Percentiles rank a stretch among this genome's conserved stretches.
Evolutionary conservation across 2,113 vertebrate species (phyloP).

Genomic region (Perca fluviatilis): DNA sequence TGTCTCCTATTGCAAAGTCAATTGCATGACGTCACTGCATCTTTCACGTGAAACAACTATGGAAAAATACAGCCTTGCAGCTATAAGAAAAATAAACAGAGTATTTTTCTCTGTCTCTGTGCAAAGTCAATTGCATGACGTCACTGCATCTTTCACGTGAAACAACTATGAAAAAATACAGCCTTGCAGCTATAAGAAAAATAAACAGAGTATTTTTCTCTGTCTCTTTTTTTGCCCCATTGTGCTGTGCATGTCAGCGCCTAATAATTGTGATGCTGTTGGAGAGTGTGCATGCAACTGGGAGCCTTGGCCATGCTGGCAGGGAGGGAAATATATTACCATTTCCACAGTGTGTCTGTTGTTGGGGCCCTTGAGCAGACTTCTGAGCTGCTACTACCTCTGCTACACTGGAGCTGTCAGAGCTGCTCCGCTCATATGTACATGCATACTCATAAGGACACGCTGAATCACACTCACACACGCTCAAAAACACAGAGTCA

Average conservation of each 20-base stretch:
- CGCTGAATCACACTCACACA: conserved; percentile 17
- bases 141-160: conserved; percentile 30
- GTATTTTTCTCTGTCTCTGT: no score
- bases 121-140: conserved; percentile 35
- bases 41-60: conserved; percentile 40
- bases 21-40: conserved; percentile 32
- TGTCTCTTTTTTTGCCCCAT: not conserved
- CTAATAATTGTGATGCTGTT: conserved; percentile 62
- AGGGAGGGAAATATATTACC: conserved; percentile 62
- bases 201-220: not conserved
- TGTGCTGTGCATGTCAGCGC: conserved; percentile 37
- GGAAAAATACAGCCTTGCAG: conserved; percentile 36
- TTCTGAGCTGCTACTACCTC: conserved; percentile 66
- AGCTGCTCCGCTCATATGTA: conserved; percentile 53
- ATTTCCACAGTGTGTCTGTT: conserved; percentile 64
- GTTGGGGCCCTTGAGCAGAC: conserved; percentile 62
- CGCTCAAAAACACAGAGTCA: conserved; percentile 10
- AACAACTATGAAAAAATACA: conserved; percentile 31
- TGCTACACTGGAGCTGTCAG: conserved; percentile 72
- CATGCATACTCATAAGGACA: conserved; percentile 21
- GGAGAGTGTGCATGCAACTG: conserved; percentile 60
- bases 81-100: conserved; percentile 26
- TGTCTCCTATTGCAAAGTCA: conserved; percentile 18
- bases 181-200: conserved; percentile 37
- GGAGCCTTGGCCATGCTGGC: conserved; percentile 47